Conservation (phyloP, 2,113 vertebrate genomes). For the Mystacornis crossleyi region DNA sequence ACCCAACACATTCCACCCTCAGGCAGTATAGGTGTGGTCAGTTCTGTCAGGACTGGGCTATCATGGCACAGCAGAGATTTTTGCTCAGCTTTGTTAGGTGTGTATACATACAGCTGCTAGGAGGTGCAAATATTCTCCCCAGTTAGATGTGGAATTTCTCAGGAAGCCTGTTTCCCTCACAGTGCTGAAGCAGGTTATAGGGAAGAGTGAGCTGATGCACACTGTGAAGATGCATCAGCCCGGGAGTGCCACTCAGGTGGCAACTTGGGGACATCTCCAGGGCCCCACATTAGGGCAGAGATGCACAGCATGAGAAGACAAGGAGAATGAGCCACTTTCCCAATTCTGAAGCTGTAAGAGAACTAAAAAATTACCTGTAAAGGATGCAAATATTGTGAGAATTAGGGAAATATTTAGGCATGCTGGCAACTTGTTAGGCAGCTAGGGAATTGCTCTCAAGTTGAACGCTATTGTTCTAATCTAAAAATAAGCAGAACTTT, state of each 20-base stretch:
- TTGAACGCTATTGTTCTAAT: background rate
- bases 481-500: background rate
- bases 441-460: background rate
- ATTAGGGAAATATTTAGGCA: background rate
- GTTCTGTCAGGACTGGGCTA: background rate
- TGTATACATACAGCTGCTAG: background rate
- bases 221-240: fast-evolving
- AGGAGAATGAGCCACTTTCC: background rate
- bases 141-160: fast-evolving
- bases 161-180: background rate
- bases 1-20: background rate
- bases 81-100: background rate
- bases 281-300: fast-evolving
- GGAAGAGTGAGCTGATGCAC: background rate
- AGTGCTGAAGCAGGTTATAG: background rate
- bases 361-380: background rate
- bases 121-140: background rate
- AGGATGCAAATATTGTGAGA: background rate
- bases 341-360: background rate
- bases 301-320: background rate
- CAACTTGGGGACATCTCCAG: background rate
- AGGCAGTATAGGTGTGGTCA: background rate
- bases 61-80: background rate
- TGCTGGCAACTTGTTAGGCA: background rate
- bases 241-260: background rate